phyloP scores from a whole-genome alignment of 2,797 vertebrate species.

The Peromyscus melanophrys region DNA sequence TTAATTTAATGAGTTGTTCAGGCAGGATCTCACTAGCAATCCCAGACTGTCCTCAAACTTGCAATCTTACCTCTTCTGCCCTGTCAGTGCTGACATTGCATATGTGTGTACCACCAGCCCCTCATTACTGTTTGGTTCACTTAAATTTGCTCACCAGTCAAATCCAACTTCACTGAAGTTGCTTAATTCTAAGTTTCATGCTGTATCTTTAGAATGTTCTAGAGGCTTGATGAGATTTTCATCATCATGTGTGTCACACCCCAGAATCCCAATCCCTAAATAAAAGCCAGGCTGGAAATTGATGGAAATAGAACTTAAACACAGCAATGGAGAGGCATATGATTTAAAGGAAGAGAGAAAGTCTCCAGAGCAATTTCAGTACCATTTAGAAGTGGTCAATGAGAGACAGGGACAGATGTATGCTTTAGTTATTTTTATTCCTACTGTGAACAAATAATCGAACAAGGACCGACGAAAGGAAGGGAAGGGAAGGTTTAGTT shows the following conservation, averaged over 20 bases:
- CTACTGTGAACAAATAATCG: neutral
- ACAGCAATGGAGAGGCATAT: neutral
- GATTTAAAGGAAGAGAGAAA: neutral
- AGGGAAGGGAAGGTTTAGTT: neutral
- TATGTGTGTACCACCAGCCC: neutral
- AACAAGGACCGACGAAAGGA: neutral
- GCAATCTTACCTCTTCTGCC: neutral
- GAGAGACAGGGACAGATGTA: neutral
- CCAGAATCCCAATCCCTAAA: neutral
- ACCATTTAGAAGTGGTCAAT: neutral
- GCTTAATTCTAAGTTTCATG: constrained; percentile 1
- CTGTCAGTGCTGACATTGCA: neutral
- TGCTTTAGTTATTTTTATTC: neutral
- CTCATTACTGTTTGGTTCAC: neutral
- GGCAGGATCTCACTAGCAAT: neutral
- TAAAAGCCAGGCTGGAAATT: constrained; percentile 49
- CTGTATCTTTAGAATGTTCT: constrained; percentile 51
- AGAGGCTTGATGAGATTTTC: constrained; percentile 21
- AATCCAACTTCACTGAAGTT: constrained; percentile 25
- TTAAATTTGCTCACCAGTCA: neutral
- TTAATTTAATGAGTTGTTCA: neutral
- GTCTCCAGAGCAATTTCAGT: neutral
- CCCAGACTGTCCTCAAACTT: neutral
- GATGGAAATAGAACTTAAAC: neutral
- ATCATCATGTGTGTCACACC: neutral